These are phyloP conservation scores for Drosophila oshimai DNA, from an alignment of 1,140 invertebrate species.

Conservation along the genomic window DNA sequence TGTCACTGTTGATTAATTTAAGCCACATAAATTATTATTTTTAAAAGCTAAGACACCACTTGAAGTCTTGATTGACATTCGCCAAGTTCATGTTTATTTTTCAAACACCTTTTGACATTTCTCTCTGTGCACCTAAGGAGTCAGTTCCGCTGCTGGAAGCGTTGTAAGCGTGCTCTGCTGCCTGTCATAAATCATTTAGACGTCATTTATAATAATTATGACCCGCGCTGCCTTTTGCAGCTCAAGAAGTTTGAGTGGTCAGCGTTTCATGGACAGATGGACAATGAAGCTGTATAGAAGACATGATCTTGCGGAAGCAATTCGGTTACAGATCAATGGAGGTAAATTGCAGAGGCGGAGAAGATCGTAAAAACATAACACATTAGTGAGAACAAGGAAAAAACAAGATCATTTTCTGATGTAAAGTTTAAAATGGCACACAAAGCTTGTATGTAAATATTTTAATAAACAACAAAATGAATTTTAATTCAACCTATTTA, in stretches of 20 bases:
- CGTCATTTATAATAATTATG: slow-evolving; percentile 79
- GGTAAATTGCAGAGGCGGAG: slow-evolving; percentile 6
- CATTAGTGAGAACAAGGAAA: background rate
- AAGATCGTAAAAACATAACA: background rate
- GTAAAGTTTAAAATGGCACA: background rate
- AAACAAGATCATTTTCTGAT: background rate
- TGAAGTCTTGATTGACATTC: background rate
- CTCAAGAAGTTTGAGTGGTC: slow-evolving; percentile 65
- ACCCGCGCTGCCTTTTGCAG: slow-evolving; percentile 32
- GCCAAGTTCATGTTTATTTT: background rate
- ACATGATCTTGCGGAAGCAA: slow-evolving; percentile 62
- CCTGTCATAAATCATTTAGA: slow-evolving; percentile 76
- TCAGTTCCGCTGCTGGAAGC: slow-evolving; percentile 56
- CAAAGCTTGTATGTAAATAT: background rate
- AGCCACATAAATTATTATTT: background rate
- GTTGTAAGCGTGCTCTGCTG: slow-evolving; percentile 62
- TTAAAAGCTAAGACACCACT: background rate
- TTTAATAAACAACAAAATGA: background rate
- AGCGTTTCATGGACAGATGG: slow-evolving; percentile 56
- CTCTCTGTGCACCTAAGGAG: slow-evolving; percentile 8
- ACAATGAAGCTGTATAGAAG: slow-evolving; percentile 63
- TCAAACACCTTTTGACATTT: background rate
- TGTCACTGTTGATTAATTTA: background rate
- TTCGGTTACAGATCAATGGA: slow-evolving; percentile 26
- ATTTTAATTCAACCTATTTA: too few relatives aligned